Evolutionary conservation across 2,113 vertebrate species (phyloP), one percentile per base, ranked within the genome.

Genomic region (Brachyhypopomus occidentalis): DNA sequence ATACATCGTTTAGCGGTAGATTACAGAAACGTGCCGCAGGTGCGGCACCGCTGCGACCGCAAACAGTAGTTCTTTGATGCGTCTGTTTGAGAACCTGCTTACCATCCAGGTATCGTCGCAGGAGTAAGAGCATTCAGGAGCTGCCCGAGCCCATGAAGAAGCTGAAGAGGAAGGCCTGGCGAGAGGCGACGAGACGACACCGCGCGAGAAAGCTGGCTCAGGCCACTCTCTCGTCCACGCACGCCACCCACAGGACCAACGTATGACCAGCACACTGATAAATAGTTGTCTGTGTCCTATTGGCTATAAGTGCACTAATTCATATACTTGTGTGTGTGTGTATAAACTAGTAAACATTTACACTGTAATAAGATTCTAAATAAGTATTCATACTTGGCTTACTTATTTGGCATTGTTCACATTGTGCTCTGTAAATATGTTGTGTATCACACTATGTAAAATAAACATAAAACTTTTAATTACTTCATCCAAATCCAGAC

Each of bases 201-300:
- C 91, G 92, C 0, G 92, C 92, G 72, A 89, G 91, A 0, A 93
- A 93, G 66, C 71, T 89, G 34, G 87, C 90, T 25, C 90, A 72
- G 72, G 83, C 60, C 0, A 1, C 81, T 73, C 6, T 87, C 85
- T 17, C 22, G 25, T 0, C 72, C 82, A 2, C 38, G 62, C 0
- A 0, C 27, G 0, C 82, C 71, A 41, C 83, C 1, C 14, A 56
- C 55, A 60, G 80, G 69, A 14, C 77, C 85, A 75, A 64, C 85
- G 0, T 83, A 0, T 72, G 70, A 80, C 5, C 3, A 22, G 5
- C 7, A 67, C 45, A 22, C 20, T 56, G n/a, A 25, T 20, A 20
- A 36, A 1, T 62, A 11, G 8, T 30, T 63, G 60, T 63, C 22
- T 63, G 8, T 12, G 12, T 23, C 22, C n/a, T 63, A 14, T 14